phyloP scores from a whole-genome alignment of 2,113 vertebrate species.

The Callipepla californica region DNA sequence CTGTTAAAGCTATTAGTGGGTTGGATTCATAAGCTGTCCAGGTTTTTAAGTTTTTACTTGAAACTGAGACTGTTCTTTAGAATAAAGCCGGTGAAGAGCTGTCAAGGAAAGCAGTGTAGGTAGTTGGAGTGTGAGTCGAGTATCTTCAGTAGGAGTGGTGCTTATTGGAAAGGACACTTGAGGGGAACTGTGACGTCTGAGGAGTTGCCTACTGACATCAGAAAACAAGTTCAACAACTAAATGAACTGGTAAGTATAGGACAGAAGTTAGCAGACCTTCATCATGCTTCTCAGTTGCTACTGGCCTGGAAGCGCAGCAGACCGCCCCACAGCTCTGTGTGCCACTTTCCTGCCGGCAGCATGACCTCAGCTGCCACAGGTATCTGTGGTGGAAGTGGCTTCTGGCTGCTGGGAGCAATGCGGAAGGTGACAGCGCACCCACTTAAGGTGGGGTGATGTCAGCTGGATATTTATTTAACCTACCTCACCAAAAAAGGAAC shows the following conservation, averaged over 20 bases:
- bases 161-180: neutral
- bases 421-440: accelerated
- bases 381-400: neutral
- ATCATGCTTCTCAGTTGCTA: accelerated
- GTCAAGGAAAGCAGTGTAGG: neutral
- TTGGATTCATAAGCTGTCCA: neutral
- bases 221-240: neutral
- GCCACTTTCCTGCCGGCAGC: neutral
- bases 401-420: neutral
- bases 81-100: neutral
- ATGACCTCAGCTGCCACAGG: neutral
- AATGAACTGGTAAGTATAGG: neutral
- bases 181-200: neutral
- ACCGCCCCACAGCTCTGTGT: neutral
- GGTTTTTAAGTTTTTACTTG: neutral
- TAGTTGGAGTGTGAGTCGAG: neutral
- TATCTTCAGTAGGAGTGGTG: neutral
- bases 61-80: neutral
- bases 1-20: neutral
- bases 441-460: neutral
- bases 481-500: neutral
- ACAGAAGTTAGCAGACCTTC: neutral
- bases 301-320: neutral
- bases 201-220: neutral
- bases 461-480: neutral